Evolutionary conservation across 2,888 invertebrate species (phyloP).

Genomic region (Pelosia muscerda): DNA sequence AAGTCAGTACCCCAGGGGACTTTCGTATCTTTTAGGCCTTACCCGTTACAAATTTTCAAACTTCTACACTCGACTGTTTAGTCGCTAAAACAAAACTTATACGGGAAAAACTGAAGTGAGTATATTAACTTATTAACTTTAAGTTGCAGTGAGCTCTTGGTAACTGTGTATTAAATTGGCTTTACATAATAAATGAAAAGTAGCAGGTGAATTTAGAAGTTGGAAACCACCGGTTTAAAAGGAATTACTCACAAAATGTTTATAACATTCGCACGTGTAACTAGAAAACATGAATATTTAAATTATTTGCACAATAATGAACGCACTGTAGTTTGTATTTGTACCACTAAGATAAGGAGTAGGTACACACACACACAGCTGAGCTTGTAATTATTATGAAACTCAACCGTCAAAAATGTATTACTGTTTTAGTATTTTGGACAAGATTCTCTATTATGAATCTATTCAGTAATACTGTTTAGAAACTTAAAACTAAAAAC

Average conservation of each 20-base stretch:
- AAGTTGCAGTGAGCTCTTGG: background rate
- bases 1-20: too few relatives aligned
- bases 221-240: background rate
- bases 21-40: too few relatives aligned
- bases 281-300: background rate
- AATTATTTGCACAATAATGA: background rate
- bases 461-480: too few relatives aligned
- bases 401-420: too few relatives aligned
- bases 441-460: too few relatives aligned
- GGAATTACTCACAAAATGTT: background rate
- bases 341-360: background rate
- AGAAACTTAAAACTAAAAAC: too few relatives aligned
- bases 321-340: background rate
- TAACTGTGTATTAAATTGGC: conserved; percentile 4
- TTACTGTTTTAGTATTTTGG: too few relatives aligned
- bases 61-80: too few relatives aligned
- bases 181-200: background rate
- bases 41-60: background rate
- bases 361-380: background rate
- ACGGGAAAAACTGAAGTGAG: background rate
- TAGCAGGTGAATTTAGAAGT: background rate
- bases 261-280: background rate
- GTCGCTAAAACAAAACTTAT: background rate
- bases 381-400: background rate
- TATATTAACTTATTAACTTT: conserved; percentile 4